Evolutionary conservation across 2,113 vertebrate species (phyloP).

Genomic region (Oncorhynchus tshawytscha): DNA sequence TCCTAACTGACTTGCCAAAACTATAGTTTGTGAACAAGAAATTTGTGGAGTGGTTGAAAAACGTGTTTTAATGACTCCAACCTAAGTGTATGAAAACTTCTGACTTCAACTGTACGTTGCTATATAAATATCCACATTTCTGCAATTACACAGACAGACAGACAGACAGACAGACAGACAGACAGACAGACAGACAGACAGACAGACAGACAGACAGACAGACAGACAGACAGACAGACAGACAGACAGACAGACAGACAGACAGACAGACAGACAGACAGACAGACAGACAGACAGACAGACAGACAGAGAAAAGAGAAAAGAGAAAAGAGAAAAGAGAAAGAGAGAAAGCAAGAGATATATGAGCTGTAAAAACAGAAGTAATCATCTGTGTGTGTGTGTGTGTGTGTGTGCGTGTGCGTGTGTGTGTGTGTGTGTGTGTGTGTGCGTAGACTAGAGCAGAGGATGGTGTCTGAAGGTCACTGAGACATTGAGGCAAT

Average conservation of each 20-base stretch:
- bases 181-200: slow-evolving; percentile 20
- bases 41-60: too few species aligned
- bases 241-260: too few species aligned
- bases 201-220: too few species aligned
- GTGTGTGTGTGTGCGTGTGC: neutral
- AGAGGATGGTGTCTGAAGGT: slow-evolving; percentile 71
- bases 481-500: slow-evolving; percentile 75
- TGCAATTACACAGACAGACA: neutral
- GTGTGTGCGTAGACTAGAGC: slow-evolving; percentile 2
- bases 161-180: slow-evolving; percentile 7
- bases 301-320: too few species aligned
- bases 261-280: neutral
- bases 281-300: slow-evolving; percentile 19
- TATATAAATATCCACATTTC: too few species aligned
- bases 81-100: too few species aligned
- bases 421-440: slow-evolving; percentile 1
- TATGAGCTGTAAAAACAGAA: slow-evolving; percentile 55
- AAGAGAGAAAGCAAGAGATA: slow-evolving; percentile 26
- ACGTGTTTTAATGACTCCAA: too few species aligned
- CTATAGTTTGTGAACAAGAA: too few species aligned
- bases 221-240: too few species aligned
- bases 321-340: too few species aligned
- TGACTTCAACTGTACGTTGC: too few species aligned
- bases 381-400: slow-evolving; percentile 54
- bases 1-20: too few species aligned